These are phyloP conservation scores for Candoia aspera DNA, from an alignment of 2,113 vertebrate species.

Conservation along the genomic window DNA sequence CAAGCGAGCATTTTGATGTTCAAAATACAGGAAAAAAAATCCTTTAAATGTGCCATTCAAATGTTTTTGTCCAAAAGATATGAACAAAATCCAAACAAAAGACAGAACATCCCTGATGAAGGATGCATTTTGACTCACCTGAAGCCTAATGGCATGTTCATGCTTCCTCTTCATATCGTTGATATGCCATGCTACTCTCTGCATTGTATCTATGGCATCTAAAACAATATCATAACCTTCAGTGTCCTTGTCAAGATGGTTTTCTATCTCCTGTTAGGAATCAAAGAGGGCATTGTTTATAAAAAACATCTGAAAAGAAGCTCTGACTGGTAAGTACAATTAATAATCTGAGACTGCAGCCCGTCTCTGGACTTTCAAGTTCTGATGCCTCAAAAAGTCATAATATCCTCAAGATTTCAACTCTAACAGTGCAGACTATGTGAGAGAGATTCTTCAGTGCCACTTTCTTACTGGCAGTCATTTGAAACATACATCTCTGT, in stretches of 20 bases:
- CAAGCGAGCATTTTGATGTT: background rate
- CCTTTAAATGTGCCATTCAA: slow-evolving; percentile 21
- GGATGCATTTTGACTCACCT: slow-evolving; percentile 73
- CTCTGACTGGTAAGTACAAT: background rate
- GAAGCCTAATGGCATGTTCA: slow-evolving; percentile 89
- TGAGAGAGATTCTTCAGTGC: background rate
- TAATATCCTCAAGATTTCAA: background rate
- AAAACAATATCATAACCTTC: slow-evolving; percentile 94
- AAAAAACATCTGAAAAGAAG: background rate
- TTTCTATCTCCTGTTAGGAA: slow-evolving; percentile 89
- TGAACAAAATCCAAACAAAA: background rate
- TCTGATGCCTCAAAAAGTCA: background rate
- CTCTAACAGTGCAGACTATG: background rate
- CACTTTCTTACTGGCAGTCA: background rate
- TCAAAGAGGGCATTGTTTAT: background rate
- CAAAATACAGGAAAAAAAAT: background rate
- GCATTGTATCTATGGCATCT: slow-evolving; percentile 98
- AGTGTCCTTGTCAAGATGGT: slow-evolving; percentile 94
- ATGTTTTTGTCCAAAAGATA: slow-evolving; percentile 28
- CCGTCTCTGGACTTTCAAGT: fast-evolving
- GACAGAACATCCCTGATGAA: background rate
- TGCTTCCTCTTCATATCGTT: slow-evolving; percentile 99
- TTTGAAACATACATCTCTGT: background rate
- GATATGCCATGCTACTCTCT: slow-evolving; percentile 98
- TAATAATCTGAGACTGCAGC: background rate